Base-by-base conservation (phyloP, 2,888 invertebrate species). In the Trisateles emortualis region DNA sequence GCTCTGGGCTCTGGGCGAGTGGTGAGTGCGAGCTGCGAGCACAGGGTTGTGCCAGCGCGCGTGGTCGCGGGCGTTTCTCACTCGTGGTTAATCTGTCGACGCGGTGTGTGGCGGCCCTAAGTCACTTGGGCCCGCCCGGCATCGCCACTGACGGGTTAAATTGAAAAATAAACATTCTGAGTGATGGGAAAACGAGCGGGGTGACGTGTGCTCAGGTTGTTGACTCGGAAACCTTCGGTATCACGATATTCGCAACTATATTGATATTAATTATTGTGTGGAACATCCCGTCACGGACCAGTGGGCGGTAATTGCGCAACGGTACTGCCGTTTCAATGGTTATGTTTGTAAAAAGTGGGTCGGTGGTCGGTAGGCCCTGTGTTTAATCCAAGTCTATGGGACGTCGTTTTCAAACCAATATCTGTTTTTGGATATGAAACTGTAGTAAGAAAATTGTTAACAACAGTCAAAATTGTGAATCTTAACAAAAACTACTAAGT, bases 91-190 rank as follows among this genome's bases (percentile, higher is more conserved):
- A 92, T 84, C 79, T 90, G 92, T 87, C 86, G 86, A 62, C 90
- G 81, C 81, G 76, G 90, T 92, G 92, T 92, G 92, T 90, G 92
- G 92, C 86, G 86, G 82, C 92, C 91, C 90, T 92, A 86, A 87
- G 84, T 91, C 90, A 90, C 74, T 71, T 74, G 70, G 72, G 59
- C 60, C 75, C 72, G 72, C 74, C 69, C 72, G 72, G 76, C 68
- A 71, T 59, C 69, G 72, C 80, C 86, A 84, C 82, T 89, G 89
- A 88, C 87, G 86, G 87, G 81, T 78, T 78, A 85, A 90, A 90
- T 91, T 91, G 92, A 91, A 91, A 92, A 92, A 92, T 91, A 92
- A 92, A 92, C 91, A 91, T 78, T 66, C 80, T 87, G 89, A 88
- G 83, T 86, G 90, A 89, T 88, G 84, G 81, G 73, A 74, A 72